Evolutionary conservation across 2,888 invertebrate genomes (phyloP), one percentile per base, ranked within the genome.

Genomic region (Coleophora flavipennella): DNA sequence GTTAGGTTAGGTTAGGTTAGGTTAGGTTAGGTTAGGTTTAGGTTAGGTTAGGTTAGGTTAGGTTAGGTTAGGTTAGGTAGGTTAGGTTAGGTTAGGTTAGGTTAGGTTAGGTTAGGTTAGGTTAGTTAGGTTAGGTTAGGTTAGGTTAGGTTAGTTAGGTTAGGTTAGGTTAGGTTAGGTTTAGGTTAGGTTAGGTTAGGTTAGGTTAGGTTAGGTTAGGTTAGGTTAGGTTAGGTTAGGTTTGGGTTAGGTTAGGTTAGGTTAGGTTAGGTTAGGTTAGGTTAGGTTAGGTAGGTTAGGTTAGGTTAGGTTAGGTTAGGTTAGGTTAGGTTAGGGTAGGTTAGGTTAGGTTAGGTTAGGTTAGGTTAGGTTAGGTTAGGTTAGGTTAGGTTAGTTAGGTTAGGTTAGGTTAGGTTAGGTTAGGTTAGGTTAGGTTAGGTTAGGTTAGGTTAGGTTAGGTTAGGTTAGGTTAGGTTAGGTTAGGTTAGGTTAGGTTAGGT

Each of bases 1-100:
- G 47, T 51, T 51, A 48, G 48, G 51, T 47, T 49, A 44, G 47
- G 48, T 45, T 47, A 44, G 44, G 47, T 47, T 48, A 42, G 50
- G 48, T 46, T 48, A 41, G 45, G 44, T 44, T 44, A 41, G 40
- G 39, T 44, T 41, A 41, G 39, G 39, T n/a, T n/a, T n/a, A n/a
- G n/a, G n/a, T n/a, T n/a, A n/a, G n/a, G n/a, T n/a, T n/a, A n/a
- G n/a, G n/a, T n/a, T n/a, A n/a, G n/a, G n/a, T n/a, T n/a, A n/a
- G n/a, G n/a, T n/a, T n/a, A n/a, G n/a, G n/a, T n/a, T n/a, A n/a
- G n/a, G n/a, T n/a, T n/a, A n/a, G n/a, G n/a, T n/a, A n/a, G n/a
- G n/a, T n/a, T n/a, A n/a, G 3, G 3, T 39, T 41, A 39, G 42
- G 40, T 42, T 38, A 39, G 38, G 41, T 37, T 39, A 28, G 41